Evolutionary conservation across 2,888 invertebrate species (phyloP).

Genomic region (Drosophila subsilvestris): DNA sequence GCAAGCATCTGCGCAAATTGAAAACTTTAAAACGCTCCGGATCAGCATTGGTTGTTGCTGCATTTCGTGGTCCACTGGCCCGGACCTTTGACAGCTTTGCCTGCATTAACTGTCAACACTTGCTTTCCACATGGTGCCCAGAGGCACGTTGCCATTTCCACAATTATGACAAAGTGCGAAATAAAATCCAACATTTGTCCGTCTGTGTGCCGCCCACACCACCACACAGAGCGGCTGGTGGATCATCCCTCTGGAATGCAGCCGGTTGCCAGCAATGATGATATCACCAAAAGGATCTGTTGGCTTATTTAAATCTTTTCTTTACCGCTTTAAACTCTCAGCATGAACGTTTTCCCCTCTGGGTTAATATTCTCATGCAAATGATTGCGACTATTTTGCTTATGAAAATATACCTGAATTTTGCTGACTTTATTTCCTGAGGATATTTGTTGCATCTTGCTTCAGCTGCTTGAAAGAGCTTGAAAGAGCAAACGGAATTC

Average conservation of each 20-base stretch:
- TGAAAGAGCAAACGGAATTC: background rate
- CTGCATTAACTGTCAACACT: conserved; percentile 54
- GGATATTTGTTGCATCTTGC: no score
- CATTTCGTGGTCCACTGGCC: conserved; percentile 16
- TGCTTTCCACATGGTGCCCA: conserved; percentile 15
- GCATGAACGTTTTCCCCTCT: no score
- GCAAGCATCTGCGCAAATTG: conserved; percentile 23
- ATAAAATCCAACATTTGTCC: conserved; percentile 22
- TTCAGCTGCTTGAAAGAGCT: background rate
- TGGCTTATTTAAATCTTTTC: background rate
- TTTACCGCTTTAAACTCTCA: no score
- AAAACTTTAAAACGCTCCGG: conserved; percentile 33
- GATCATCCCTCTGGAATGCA: background rate
- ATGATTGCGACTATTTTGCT: background rate
- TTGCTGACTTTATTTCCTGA: background rate
- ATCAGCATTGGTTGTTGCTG: conserved; percentile 23
- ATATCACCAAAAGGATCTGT: background rate
- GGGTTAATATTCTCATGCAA: background rate
- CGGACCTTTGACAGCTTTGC: conserved; percentile 42
- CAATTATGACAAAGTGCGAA: conserved; percentile 44
- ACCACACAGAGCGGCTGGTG: background rate
- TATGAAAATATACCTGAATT: background rate
- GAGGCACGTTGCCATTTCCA: conserved; percentile 28
- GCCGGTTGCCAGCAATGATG: background rate
- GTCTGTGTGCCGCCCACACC: background rate